A percentile compares a stretch with the other conserved stretches of the same genome.
Evolutionary conservation across 1,140 invertebrate species (phyloP).

Genomic region (Wasmannia auropunctata): DNA sequence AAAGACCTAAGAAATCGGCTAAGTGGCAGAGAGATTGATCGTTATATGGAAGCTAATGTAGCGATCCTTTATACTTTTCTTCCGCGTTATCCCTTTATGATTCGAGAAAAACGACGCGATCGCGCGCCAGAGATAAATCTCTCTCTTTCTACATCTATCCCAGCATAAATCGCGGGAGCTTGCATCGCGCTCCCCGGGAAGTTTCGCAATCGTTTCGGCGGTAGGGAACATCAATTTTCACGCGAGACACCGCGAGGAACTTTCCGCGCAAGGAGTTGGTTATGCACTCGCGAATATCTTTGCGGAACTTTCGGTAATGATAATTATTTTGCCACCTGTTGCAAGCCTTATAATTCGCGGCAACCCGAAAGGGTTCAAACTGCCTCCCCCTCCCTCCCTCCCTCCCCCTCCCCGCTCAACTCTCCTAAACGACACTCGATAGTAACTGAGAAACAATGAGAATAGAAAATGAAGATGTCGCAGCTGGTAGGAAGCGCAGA

Average conservation of each 20-base stretch:
- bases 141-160: not conserved
- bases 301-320: constrained; percentile 3
- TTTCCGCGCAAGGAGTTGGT: not conserved
- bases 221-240: not conserved
- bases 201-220: not conserved
- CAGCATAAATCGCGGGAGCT: not conserved
- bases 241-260: not conserved
- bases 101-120: constrained; percentile 8
- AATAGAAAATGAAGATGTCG: not conserved
- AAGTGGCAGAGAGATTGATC: constrained; percentile 48
- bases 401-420: too few relatives aligned
- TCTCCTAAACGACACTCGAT: not conserved
- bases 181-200: too few relatives aligned
- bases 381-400: too few relatives aligned
- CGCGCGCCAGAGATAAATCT: not conserved
- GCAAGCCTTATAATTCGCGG: not conserved
- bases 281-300: too few relatives aligned
- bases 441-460: not conserved
- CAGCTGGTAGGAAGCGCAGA: not conserved
- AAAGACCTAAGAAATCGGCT: constrained; percentile 1
- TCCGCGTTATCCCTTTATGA: not conserved
- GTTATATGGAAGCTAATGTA: constrained; percentile 55
- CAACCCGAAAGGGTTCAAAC: not conserved
- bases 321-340: constrained; percentile 44
- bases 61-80: not conserved